Base-by-base conservation (phyloP, 2,888 invertebrate genomes). In the Tridacna crocea region DNA sequence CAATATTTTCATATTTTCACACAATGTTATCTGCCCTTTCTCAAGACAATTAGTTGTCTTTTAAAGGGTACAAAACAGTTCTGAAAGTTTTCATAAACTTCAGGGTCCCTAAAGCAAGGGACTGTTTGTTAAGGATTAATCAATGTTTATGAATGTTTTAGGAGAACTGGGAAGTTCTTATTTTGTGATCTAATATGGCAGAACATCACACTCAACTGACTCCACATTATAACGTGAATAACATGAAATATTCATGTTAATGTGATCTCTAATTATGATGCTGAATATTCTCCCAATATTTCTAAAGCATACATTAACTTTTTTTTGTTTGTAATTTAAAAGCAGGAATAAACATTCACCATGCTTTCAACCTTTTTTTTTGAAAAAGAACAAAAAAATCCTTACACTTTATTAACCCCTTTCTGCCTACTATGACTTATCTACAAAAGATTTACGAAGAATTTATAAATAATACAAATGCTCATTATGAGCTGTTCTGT, bases 211-310 rank as follows among this genome's bases (percentile, higher is more conserved):
- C 70, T 51, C 70, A 17, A 70, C 51, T 70, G 19, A 19, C 70
- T 70, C 22, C 51, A 51, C 27, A 51, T 51, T 70, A 70, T 70
- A 51, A 70, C 51, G 70, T 70, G 70, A 68, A 26, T 55, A 58
- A 46, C 27, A 76, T 76, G 48, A 68, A 76, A 76, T 68, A 76
- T 76, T 66, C 68, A 76, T 76, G 68, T 36, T 17, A 76, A 70
- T 76, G 55, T 68, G 51, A 70, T 47, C 70, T 22, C 47, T 76
- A 76, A 76, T 76, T 76, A 76, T 76, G n/a, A 70, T 22, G 47
- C 70, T 70, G 70, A 70, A 70, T 70, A 70, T 51, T 51, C 47
- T 15, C 70, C 70, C 27, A 70, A 70, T 22, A 19, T 51, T 36
- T 51, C 22, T 15, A 22, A 22, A 24, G 24, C 70, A 61, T 61